Percentiles rank a stretch among this genome's conserved stretches.
Conservation (phyloP, 2,888 invertebrate genomes). For the Chloroclysta siterata region DNA sequence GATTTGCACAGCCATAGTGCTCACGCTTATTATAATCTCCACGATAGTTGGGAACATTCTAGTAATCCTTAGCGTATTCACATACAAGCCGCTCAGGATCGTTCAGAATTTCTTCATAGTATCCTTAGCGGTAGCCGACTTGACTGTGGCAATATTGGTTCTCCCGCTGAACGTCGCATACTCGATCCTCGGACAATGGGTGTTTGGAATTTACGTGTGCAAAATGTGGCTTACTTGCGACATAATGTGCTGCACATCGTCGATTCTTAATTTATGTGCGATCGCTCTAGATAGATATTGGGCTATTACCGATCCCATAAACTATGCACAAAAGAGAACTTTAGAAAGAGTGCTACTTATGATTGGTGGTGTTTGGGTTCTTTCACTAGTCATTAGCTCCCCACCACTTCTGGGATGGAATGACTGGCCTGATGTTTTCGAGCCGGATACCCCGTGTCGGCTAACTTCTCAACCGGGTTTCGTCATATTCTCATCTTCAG, state of each 20-base stretch:
- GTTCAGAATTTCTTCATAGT: constrained; percentile 99
- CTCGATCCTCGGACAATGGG: constrained; percentile 95
- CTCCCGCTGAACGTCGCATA: constrained; percentile 97
- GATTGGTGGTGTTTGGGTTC: constrained; percentile 94
- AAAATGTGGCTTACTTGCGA: constrained; percentile 98
- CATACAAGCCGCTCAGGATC: constrained; percentile 95
- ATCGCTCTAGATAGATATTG: constrained; percentile 97
- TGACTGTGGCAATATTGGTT: constrained; percentile 95
- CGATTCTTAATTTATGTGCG: constrained; percentile 96
- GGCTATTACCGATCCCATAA: constrained; percentile 97
- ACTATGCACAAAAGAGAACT: constrained; percentile 96
- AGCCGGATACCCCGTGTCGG: constrained; percentile 91
- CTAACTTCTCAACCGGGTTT: constrained; percentile 95
- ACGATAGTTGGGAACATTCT: constrained; percentile 96
- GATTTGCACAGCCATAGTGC: constrained; percentile 90
- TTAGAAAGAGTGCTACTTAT: constrained; percentile 93
- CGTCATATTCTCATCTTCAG: constrained; percentile 95
- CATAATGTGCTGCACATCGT: constrained; percentile 97
- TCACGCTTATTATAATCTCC: constrained; percentile 93
- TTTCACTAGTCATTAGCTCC: constrained; percentile 94
- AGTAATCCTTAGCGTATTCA: constrained; percentile 98
- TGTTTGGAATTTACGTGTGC: constrained; percentile 96
- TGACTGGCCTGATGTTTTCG: constrained; percentile 95
- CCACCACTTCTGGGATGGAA: constrained; percentile 97
- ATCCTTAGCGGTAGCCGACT: constrained; percentile 96